Base-by-base conservation (phyloP, 2,113 vertebrate genomes). In the Podocnemis expansa region DNA sequence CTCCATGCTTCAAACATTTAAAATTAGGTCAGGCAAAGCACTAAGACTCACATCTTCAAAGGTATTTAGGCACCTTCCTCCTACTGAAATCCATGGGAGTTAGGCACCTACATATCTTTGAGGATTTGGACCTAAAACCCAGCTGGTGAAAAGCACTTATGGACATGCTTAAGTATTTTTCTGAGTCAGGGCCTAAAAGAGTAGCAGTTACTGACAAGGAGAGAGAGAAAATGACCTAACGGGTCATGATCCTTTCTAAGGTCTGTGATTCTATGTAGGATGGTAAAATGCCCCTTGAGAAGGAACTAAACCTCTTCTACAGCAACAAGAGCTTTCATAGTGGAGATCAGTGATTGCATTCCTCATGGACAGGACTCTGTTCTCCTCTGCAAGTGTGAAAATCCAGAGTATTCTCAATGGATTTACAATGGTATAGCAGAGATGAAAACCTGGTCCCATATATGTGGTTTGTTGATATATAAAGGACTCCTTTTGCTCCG, bases 161-260 rank as follows among this genome's bases (percentile, higher is more conserved):
- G 63, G 38, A 70, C 5, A 5, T 38, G 63, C 19, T 0, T 0
- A 8, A 90, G 45, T 13, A 24, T 17, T 63, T 82, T 80, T 49
- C 51, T 93, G 51, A 45, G 55, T 1, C 92, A 16, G 43, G 84
- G 89, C 31, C 54, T 52, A 80, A 91, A 38, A 16, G 86, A 67
- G 41, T 41, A 76, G 21, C 34, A 83, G 22, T 12, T n/a, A 67
- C 0, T 0, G 58, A n/a, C 13, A 54, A 86, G 70, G 79, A 92
- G 80, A 93, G 1, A 12, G 1, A 75, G 81, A 55, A 51, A 11
- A 45, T 45, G 25, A 27, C 73, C 24, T 43, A 75, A 75, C 2
- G 24, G 41, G 25, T 21, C 2, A 1, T 0, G 2, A 0, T n/a
- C 60, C 70, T 34, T 51, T 81, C 82, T 81, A n/a, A 75, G 78